phyloP scores from a whole-genome alignment of 2,113 vertebrate genomes.

The Trogon surrucura region DNA sequence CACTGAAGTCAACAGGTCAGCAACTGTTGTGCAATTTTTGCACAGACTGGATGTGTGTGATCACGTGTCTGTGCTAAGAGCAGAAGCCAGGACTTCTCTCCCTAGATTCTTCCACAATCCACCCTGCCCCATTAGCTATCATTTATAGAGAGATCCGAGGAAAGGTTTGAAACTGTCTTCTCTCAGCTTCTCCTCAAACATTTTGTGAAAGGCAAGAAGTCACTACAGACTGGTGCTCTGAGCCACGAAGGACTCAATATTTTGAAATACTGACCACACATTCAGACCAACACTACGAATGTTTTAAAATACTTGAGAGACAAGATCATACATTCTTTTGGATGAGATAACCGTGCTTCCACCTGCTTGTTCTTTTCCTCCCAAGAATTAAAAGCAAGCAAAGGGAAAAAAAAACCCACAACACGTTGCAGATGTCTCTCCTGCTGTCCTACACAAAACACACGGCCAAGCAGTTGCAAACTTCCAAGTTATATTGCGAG shows the following conservation, averaged over 20 bases:
- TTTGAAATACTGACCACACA: not conserved
- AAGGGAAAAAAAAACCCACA: not conserved
- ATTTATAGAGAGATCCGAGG: not conserved
- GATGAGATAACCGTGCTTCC: not conserved
- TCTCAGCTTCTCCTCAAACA: not conserved
- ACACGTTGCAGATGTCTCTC: not conserved
- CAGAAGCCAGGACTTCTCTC: not conserved
- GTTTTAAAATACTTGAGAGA: not conserved
- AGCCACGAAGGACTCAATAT: accelerated
- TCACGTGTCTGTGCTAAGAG: not conserved
- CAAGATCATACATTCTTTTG: not conserved
- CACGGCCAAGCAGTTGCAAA: not conserved
- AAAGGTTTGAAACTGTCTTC: not conserved
- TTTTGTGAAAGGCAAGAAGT: not conserved
- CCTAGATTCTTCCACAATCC: not conserved
- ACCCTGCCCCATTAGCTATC: not conserved
- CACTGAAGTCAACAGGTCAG: not conserved
- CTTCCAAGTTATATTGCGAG: not conserved
- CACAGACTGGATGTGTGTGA: not conserved
- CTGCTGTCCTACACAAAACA: not conserved
- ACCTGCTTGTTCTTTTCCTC: not conserved
- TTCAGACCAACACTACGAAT: not conserved
- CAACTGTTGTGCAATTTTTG: not conserved
- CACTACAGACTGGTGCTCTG: not conserved
- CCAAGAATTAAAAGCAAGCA: not conserved